Evolutionary conservation across 2,797 vertebrate genomes (phyloP).

Genomic region (Phoeniculus purpureus): DNA sequence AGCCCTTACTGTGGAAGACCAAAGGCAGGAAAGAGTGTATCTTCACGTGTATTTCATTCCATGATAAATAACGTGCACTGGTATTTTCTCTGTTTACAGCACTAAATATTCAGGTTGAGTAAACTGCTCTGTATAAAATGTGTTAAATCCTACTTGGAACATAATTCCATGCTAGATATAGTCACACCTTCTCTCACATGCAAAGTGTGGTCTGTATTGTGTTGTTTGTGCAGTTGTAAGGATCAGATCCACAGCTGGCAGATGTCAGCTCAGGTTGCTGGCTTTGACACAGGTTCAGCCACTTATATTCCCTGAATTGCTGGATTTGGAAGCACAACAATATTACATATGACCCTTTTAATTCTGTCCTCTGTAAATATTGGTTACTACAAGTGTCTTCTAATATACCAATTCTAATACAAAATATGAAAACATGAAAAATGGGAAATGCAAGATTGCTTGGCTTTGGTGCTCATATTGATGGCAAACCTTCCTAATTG

Average conservation of each 20-base stretch:
- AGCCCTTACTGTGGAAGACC: neutral
- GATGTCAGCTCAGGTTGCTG: neutral
- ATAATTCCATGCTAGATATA: neutral
- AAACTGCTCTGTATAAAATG: neutral
- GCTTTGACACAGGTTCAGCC: neutral
- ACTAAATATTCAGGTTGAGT: neutral
- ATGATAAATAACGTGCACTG: neutral
- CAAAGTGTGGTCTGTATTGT: neutral
- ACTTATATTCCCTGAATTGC: neutral
- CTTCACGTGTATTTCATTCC: neutral
- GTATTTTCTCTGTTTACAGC: neutral
- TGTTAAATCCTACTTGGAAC: neutral
- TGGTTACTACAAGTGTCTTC: neutral
- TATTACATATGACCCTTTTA: neutral
- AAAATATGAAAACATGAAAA: neutral
- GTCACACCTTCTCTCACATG: neutral
- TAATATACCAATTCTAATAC: neutral
- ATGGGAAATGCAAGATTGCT: neutral
- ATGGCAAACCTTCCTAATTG: neutral
- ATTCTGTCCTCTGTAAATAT: neutral
- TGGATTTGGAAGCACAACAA: neutral
- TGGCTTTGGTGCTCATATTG: neutral
- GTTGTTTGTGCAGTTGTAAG: neutral
- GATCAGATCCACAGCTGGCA: neutral
- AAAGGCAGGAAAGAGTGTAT: neutral